phyloP scores from a whole-genome alignment of 2,113 vertebrate species.

The Diphyllodes magnificus region DNA sequence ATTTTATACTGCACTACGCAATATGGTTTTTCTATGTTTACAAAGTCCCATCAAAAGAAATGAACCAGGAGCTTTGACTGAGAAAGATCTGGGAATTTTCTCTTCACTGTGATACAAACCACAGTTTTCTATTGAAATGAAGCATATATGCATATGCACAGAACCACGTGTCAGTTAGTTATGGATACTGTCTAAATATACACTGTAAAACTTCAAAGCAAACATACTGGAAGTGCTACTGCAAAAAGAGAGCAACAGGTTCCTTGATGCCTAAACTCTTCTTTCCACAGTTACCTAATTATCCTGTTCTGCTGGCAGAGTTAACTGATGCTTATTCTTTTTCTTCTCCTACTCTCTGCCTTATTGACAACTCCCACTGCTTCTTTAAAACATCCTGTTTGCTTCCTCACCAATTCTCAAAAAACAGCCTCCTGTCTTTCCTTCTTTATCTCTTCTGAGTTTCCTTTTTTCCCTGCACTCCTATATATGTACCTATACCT shows the following conservation, averaged over 20 bases:
- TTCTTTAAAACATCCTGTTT: not conserved
- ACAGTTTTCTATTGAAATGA: not conserved
- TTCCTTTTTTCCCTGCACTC: not conserved
- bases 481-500: not conserved
- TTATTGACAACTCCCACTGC: not conserved
- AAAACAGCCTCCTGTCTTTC: not conserved
- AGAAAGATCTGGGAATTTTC: not conserved
- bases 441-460: not conserved
- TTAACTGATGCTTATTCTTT: not conserved
- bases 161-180: not conserved
- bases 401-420: not conserved
- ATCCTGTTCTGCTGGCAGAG: not conserved
- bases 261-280: not conserved
- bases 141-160: not conserved
- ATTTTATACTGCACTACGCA: not conserved
- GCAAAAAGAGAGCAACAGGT: not conserved
- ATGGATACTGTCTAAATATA: not conserved
- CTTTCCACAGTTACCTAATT: not conserved
- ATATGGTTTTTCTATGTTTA: not conserved
- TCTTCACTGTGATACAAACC: not conserved
- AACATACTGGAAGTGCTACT: not conserved
- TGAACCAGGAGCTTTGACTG: not conserved
- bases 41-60: not conserved
- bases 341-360: not conserved
- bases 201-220: not conserved